Conservation (phyloP, 2,797 vertebrate genomes). For the Sibirionetta formosa region DNA sequence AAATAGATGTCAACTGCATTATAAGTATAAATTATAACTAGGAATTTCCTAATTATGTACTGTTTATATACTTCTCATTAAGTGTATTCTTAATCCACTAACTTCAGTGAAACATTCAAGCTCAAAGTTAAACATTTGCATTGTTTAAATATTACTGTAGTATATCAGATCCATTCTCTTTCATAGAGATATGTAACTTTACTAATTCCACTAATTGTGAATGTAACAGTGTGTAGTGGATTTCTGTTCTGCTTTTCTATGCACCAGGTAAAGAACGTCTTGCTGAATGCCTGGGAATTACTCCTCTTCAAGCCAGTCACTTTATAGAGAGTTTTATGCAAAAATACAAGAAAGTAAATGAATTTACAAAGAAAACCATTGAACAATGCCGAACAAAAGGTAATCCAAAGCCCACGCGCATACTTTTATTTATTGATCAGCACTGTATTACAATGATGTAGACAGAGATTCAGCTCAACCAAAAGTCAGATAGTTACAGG, state of each 20-base stretch:
- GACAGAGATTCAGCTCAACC: neutral
- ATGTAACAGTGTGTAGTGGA: neutral
- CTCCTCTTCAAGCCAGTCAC: slow-evolving; percentile 84
- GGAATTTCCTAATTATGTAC: neutral
- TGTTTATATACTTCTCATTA: neutral
- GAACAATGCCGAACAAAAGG: slow-evolving; percentile 88
- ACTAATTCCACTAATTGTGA: neutral
- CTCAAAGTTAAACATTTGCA: neutral
- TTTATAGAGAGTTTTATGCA: slow-evolving; percentile 92
- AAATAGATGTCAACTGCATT: neutral
- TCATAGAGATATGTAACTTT: neutral
- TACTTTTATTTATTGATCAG: neutral
- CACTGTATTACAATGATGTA: neutral
- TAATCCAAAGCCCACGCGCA: slow-evolving; percentile 5
- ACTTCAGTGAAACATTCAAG: neutral
- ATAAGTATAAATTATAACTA: neutral
- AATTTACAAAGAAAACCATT: slow-evolving; percentile 89
- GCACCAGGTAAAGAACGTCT: slow-evolving; percentile 89
- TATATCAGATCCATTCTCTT: neutral
- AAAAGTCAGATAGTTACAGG: neutral
- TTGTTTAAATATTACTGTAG: neutral
- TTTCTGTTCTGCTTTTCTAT: neutral
- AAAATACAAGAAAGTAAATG: slow-evolving; percentile 90
- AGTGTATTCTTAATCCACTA: neutral
- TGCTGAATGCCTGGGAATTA: slow-evolving; percentile 89